Evolutionary conservation across 2,113 vertebrate species (phyloP).

Genomic region (Diphyllodes magnificus): DNA sequence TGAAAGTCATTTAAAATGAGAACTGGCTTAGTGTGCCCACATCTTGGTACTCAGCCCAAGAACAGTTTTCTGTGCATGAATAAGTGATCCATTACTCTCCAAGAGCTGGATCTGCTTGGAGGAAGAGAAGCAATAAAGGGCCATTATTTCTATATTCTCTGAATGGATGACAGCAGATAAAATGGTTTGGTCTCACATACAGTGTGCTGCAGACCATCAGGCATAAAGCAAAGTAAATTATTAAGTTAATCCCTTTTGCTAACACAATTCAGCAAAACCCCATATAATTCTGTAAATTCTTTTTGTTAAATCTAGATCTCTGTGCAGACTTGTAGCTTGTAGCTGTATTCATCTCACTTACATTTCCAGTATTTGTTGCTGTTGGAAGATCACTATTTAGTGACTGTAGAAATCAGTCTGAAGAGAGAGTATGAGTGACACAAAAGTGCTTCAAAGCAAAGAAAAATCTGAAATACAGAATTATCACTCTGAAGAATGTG

Average conservation of each 20-base stretch:
- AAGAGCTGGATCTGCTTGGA: neutral
- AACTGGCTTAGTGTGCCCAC: neutral
- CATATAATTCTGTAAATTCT: neutral
- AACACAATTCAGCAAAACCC: neutral
- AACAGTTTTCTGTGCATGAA: neutral
- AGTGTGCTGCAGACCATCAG: neutral
- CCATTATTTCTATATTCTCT: neutral
- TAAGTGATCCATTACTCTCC: neutral
- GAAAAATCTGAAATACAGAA: neutral
- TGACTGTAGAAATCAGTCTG: neutral
- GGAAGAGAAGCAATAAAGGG: neutral
- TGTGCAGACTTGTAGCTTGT: neutral
- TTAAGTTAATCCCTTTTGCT: neutral
- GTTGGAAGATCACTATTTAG: neutral
- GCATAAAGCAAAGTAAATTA: neutral
- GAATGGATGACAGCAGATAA: neutral
- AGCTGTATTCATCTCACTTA: neutral
- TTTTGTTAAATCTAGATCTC: neutral
- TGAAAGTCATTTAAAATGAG: neutral
- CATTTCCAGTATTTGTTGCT: neutral
- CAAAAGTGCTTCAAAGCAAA: neutral
- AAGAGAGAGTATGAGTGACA: neutral
- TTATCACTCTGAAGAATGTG: neutral
- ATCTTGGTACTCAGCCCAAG: neutral
- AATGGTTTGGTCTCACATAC: neutral